Base-by-base conservation (phyloP, 2,888 invertebrate genomes). In the Clusia tigrina region DNA sequence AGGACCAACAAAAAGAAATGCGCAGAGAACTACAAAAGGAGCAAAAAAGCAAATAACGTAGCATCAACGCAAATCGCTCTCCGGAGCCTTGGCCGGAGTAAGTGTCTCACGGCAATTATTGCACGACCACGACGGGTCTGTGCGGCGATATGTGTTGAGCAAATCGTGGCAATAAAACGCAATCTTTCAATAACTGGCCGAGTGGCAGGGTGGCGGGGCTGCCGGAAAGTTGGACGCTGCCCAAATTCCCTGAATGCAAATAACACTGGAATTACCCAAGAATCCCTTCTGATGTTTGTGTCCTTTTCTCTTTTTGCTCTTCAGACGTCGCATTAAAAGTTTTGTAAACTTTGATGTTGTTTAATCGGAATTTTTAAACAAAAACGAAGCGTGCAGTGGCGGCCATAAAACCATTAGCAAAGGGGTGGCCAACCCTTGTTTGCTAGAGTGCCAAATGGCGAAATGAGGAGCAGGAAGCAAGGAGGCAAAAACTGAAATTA, bases 171-270 rank as follows among this genome's bases (percentile, higher is more conserved):
- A 42, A 42, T 42, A 42, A 42, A 42, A 42, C 42, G 42, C 9
- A 42, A 42, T 42, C n/a, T 3, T 5, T 3, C 42, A 42, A 42
- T 42, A 42, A 42, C 12, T 17, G n/a, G 32, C 6, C 32, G 12
- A 32, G 12, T 32, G 12, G 12, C 12, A 9, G 32, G n/a, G 12
- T 32, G 42, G 42, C 42, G 9, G 42, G 42, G 42, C 42, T 42
- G 9, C 42, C 42, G n/a, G n/a, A 42, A 42, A 42, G 42, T 42
- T 12, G 32, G 12, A 32, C 32, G 32, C 12, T 32, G 12, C 32
- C 32, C 32, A 32, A 32, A 42, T 42, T 42, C 42, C 42, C 42
- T n/a, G 12, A 42, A 42, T 42, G 42, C 42, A 42, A 42, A 42
- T 42, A 42, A 42, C n/a, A 42, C 9, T 42, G 42, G 9, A 42